A percentile compares a stretch with the other conserved stretches of the same genome.
Conservation (phyloP, 2,888 invertebrate genomes). For the Heliconius sara region DNA sequence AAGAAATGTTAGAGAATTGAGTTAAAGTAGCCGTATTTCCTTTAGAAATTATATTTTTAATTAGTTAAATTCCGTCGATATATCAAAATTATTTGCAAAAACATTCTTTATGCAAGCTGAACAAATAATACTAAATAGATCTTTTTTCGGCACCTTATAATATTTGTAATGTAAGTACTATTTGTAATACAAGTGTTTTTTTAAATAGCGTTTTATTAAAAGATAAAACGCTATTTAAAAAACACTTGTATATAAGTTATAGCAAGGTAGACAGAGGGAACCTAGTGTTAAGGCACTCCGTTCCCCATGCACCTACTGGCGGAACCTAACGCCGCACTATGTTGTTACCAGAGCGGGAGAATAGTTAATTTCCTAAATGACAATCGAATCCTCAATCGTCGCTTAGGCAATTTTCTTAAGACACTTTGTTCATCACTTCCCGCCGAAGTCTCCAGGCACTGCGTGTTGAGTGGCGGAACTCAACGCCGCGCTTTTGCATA, state of each 20-base stretch:
- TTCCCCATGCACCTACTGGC: not conserved
- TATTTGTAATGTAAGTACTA: not conserved
- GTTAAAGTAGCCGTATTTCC: not conserved
- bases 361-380: no score
- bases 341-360: no score
- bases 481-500: no score
- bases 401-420: no score
- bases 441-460: not conserved
- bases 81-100: not conserved
- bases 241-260: not conserved
- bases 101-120: no score
- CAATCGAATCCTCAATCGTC: no score
- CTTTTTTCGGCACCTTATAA: not conserved
- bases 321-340: not conserved
- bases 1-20: not conserved
- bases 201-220: no score
- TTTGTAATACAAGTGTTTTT: no score
- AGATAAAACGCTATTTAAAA: no score
- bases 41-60: not conserved
- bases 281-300: not conserved
- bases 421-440: not conserved
- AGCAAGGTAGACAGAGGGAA: not conserved
- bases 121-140: no score
- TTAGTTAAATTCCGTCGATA: not conserved
- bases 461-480: no score